Conservation (phyloP, 2,888 invertebrate species). For the Melolontha melolontha region DNA sequence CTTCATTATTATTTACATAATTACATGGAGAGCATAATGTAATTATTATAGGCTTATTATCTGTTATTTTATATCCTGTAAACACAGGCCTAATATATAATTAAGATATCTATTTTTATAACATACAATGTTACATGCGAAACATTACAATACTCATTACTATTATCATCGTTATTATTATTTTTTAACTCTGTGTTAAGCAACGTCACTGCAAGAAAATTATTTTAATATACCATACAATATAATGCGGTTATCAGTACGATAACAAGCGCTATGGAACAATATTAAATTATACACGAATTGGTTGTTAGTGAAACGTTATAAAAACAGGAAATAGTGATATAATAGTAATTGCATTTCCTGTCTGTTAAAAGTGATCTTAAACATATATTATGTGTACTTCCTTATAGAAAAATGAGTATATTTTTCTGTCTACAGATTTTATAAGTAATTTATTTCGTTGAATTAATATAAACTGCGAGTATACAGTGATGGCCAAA, state of each 20-base stretch:
- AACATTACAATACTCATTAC: slow-evolving; percentile 9
- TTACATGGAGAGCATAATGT: neutral
- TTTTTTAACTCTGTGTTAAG: slow-evolving; percentile 2
- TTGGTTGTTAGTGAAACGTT: slow-evolving; percentile 16
- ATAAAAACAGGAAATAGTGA: slow-evolving; percentile 31
- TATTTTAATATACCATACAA: slow-evolving; percentile 7
- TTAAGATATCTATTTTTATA: slow-evolving; percentile 25
- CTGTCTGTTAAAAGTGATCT: slow-evolving; percentile 23
- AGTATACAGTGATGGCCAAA: too few relatives aligned
- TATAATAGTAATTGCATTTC: slow-evolving; percentile 32
- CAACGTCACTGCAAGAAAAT: slow-evolving; percentile 11
- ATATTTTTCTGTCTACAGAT: too few relatives aligned
- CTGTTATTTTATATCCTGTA: neutral
- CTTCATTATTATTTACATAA: too few relatives aligned
- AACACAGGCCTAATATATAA: slow-evolving; percentile 17
- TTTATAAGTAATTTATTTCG: too few relatives aligned
- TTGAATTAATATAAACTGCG: too few relatives aligned
- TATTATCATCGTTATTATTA: slow-evolving; percentile 16
- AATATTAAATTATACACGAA: slow-evolving; percentile 26
- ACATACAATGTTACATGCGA: slow-evolving; percentile 13
- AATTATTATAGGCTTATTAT: slow-evolving; percentile 2
- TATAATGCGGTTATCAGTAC: slow-evolving; percentile 1
- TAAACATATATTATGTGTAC: neutral
- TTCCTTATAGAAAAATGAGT: too few relatives aligned
- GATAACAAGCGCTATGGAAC: slow-evolving; percentile 7